Evolutionary conservation across 1,140 invertebrate genomes (phyloP).

Genomic region (Heliconius eleuchia): DNA sequence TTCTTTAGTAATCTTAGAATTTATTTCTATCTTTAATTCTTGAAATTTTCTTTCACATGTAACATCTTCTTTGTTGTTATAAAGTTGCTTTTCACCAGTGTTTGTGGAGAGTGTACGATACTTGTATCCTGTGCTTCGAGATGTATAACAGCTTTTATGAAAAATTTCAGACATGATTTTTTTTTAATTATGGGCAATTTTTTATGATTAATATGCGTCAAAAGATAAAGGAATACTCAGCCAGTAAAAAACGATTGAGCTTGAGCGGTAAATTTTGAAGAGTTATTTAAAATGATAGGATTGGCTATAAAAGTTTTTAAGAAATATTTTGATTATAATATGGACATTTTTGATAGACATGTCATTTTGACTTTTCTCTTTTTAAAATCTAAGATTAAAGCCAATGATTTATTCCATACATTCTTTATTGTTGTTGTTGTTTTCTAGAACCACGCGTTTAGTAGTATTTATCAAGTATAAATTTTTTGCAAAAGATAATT

Average conservation of each 20-base stretch:
- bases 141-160: slow-evolving; percentile 63
- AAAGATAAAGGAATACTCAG: neutral
- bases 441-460: neutral
- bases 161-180: slow-evolving; percentile 55
- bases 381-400: neutral
- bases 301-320: neutral
- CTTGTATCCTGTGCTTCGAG: slow-evolving; percentile 63
- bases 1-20: slow-evolving; percentile 50
- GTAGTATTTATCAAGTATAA: neutral
- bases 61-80: slow-evolving; percentile 42
- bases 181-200: neutral
- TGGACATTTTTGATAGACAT: neutral
- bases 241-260: neutral
- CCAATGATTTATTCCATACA: neutral
- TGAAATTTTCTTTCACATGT: slow-evolving; percentile 56
- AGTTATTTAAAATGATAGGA: neutral
- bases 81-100: slow-evolving; percentile 51
- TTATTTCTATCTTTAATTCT: slow-evolving; percentile 57
- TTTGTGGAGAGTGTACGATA: slow-evolving; percentile 68
- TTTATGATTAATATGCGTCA: neutral
- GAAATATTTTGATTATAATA: neutral
- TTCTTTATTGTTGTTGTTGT: neutral
- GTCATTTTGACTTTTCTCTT: neutral
- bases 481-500: neutral
- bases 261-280: neutral